Evolutionary conservation across 1,140 invertebrate species (phyloP).

Genomic region (Drosophila lini): DNA sequence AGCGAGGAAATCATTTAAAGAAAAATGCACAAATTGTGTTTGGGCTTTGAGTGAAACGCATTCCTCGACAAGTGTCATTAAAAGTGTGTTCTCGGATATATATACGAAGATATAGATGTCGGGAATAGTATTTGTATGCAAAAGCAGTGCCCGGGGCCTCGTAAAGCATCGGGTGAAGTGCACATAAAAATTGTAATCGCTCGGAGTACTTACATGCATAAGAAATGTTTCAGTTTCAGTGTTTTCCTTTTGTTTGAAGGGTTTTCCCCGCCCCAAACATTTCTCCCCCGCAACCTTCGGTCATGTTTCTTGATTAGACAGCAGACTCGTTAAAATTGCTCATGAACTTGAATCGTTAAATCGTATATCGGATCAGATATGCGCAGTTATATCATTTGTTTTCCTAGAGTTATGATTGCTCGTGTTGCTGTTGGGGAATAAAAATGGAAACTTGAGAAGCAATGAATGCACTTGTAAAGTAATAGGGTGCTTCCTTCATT

Average conservation of each 20-base stretch:
- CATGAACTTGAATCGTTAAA: slow-evolving; percentile 71
- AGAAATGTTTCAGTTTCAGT: slow-evolving; percentile 43
- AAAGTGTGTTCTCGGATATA: slow-evolving; percentile 43
- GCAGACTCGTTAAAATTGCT: slow-evolving; percentile 58
- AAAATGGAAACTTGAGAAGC: slow-evolving; percentile 28
- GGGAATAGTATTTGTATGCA: slow-evolving; percentile 63
- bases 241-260: slow-evolving; percentile 17
- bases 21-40: slow-evolving; percentile 74
- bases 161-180: slow-evolving; percentile 66
- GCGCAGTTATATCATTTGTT: slow-evolving; percentile 16
- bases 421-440: slow-evolving; percentile 2
- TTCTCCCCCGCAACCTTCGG: background rate
- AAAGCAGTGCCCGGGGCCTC: slow-evolving; percentile 63
- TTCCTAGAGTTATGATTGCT: slow-evolving; percentile 46
- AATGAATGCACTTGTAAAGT: slow-evolving; percentile 35
- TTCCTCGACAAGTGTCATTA: slow-evolving; percentile 71
- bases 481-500: background rate
- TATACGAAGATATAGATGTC: slow-evolving; percentile 5
- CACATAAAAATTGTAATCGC: slow-evolving; percentile 76
- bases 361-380: slow-evolving; percentile 58
- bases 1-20: slow-evolving; percentile 62
- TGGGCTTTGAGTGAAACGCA: slow-evolving; percentile 22
- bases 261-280: slow-evolving; percentile 2
- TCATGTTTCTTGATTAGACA: slow-evolving; percentile 51
- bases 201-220: slow-evolving; percentile 65